Evolutionary conservation across 2,797 vertebrate species (phyloP).

Genomic region (Protosalanx chinensis): DNA sequence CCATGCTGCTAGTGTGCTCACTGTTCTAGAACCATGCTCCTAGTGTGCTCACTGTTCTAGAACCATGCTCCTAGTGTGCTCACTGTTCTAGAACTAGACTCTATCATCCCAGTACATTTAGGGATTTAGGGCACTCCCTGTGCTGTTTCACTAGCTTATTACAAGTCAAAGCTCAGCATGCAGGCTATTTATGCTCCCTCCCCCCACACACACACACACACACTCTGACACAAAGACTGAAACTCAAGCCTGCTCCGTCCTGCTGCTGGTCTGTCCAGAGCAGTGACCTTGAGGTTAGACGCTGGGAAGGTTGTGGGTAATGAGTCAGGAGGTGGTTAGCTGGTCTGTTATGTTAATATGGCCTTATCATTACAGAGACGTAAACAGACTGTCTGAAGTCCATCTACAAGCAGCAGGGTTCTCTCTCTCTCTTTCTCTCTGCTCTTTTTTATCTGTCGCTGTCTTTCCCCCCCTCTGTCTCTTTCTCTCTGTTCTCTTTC

Average conservation of each 20-base stretch:
- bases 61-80: too few relatives aligned
- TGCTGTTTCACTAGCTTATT: too few relatives aligned
- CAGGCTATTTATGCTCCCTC: not conserved
- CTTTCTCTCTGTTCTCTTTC: too few relatives aligned
- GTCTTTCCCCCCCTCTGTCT: too few relatives aligned
- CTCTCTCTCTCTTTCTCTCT: too few relatives aligned
- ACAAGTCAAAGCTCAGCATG: too few relatives aligned
- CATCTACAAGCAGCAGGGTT: not conserved
- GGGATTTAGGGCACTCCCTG: too few relatives aligned
- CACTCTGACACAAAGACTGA: not conserved
- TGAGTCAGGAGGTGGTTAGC: not conserved
- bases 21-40: not conserved
- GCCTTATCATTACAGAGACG: not conserved
- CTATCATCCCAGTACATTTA: too few relatives aligned
- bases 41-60: not conserved
- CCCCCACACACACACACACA: not conserved
- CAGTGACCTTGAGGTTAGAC: not conserved
- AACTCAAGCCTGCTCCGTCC: too few relatives aligned
- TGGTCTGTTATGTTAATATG: not conserved
- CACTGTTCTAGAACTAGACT: too few relatives aligned
- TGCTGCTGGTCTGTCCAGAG: not conserved
- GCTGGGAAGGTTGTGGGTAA: not conserved
- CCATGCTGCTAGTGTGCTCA: too few relatives aligned
- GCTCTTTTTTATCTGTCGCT: too few relatives aligned
- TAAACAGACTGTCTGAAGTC: not conserved